These are phyloP conservation scores for Crotalus viridis DNA, from an alignment of 2,113 vertebrate genomes.

Conservation along the genomic window DNA sequence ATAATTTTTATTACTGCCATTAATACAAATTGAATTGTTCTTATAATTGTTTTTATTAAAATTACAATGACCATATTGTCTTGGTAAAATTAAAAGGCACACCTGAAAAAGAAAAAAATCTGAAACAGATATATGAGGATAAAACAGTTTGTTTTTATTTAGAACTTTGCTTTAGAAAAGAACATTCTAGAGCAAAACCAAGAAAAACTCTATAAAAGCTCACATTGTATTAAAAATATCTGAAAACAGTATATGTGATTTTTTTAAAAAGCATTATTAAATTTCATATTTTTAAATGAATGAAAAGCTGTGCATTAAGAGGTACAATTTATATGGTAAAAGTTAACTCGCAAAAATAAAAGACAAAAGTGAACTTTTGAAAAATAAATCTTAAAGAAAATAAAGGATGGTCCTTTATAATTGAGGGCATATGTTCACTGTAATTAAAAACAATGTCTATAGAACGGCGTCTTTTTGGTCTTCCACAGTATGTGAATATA, in stretches of 20 bases:
- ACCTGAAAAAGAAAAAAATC: not conserved
- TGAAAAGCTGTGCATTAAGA: not conserved
- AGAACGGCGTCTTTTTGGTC: not conserved
- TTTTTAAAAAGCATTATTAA: not conserved
- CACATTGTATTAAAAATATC: not conserved
- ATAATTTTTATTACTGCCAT: too few species aligned
- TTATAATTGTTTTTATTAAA: not conserved
- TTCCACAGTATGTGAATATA: not conserved
- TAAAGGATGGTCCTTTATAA: not conserved
- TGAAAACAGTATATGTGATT: not conserved
- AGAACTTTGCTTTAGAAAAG: not conserved
- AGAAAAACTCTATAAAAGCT: not conserved
- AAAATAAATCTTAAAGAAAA: not conserved
- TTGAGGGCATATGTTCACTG: not conserved
- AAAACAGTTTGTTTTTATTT: too few species aligned
- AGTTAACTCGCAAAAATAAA: not conserved
- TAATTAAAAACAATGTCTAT: slow-evolving; percentile 21
- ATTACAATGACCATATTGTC: not conserved
- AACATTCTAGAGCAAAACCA: not conserved
- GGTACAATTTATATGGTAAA: not conserved
- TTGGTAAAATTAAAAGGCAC: not conserved
- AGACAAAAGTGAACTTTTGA: not conserved
- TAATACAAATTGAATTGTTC: too few species aligned
- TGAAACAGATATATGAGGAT: too few species aligned
- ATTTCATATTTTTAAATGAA: not conserved